phyloP scores from a whole-genome alignment of 2,888 invertebrate genomes.

The Aphodius sticticus region DNA sequence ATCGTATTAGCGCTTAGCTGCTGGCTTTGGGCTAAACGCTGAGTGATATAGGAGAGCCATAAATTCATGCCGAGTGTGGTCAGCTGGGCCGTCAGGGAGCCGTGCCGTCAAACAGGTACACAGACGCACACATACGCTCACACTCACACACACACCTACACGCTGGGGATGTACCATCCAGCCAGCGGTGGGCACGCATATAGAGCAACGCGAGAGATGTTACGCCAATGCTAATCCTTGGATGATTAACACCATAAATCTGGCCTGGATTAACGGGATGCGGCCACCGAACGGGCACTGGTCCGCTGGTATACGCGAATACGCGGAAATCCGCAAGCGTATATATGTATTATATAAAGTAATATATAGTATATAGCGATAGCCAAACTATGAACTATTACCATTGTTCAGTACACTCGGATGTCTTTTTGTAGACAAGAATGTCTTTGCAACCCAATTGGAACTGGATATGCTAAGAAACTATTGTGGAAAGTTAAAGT shows the following conservation, averaged over 20 bases:
- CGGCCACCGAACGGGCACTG: conserved; percentile 10
- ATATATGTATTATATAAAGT: not conserved
- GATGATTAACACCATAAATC: conserved; percentile 73
- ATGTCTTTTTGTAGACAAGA: too few species aligned
- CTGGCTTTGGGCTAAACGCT: conserved; percentile 48
- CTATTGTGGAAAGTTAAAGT: too few species aligned
- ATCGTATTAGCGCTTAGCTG: conserved; percentile 51
- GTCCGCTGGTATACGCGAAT: conserved; percentile 12
- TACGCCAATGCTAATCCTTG: conserved; percentile 63
- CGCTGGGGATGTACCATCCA: not conserved
- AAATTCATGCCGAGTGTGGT: conserved; percentile 53
- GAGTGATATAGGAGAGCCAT: conserved; percentile 62
- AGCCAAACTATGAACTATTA: conserved; percentile 48
- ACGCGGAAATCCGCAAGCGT: conserved; percentile 5
- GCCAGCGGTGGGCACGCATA: conserved; percentile 55
- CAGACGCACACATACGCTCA: conserved; percentile 6
- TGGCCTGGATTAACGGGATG: conserved; percentile 60
- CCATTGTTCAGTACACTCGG: conserved; percentile 17
- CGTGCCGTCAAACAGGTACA: conserved; percentile 11
- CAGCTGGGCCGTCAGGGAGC: conserved; percentile 9
- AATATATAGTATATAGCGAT: conserved; percentile 24
- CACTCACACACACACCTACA: conserved; percentile 11
- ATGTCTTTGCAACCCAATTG: too few species aligned
- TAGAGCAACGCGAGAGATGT: conserved; percentile 49
- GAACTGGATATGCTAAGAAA: too few species aligned